A percentile compares a stretch with the other conserved stretches of the same genome.
These are phyloP conservation scores for Dysdera silvatica DNA, from an alignment of 1,140 invertebrate genomes.

Conservation along the genomic window DNA sequence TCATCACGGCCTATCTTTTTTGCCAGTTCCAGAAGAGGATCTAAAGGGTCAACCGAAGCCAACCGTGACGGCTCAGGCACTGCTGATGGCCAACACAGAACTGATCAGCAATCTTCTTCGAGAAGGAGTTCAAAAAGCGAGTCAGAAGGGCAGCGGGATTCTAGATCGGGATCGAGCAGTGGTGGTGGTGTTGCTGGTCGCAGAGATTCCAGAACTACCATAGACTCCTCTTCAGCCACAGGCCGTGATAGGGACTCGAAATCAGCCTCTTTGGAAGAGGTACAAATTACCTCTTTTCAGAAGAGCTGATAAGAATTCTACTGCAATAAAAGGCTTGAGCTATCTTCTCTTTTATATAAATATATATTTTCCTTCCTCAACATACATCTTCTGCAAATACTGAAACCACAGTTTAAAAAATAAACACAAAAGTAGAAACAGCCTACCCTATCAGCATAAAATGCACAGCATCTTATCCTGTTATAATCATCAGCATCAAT, in stretches of 20 bases:
- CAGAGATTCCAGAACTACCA: conserved; percentile 12
- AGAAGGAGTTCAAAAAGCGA: conserved; percentile 15
- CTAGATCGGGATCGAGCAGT: conserved; percentile 7
- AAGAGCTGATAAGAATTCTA: background rate
- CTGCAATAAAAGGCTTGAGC: too few relatives aligned
- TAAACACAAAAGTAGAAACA: too few relatives aligned
- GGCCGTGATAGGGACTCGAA: conserved; percentile 18
- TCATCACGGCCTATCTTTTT: conserved; percentile 18
- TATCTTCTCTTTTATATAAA: too few relatives aligned
- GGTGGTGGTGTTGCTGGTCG: conserved; percentile 17
- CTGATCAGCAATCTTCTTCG: background rate
- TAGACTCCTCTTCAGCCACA: conserved; percentile 6
- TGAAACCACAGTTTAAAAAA: too few relatives aligned
- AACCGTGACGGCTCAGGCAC: background rate
- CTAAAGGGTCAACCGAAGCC: conserved; percentile 12
- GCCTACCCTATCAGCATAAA: too few relatives aligned
- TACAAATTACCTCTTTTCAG: background rate
- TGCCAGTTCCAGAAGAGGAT: conserved; percentile 20
- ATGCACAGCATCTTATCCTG: too few relatives aligned
- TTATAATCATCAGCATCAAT: too few relatives aligned
- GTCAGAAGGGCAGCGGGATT: conserved; percentile 20
- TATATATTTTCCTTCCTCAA: too few relatives aligned
- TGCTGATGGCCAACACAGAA: background rate
- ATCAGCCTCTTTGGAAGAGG: conserved; percentile 25
- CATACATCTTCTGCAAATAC: too few relatives aligned